Base-by-base conservation (phyloP, 2,113 vertebrate species). In the Antechinus stuartii region DNA sequence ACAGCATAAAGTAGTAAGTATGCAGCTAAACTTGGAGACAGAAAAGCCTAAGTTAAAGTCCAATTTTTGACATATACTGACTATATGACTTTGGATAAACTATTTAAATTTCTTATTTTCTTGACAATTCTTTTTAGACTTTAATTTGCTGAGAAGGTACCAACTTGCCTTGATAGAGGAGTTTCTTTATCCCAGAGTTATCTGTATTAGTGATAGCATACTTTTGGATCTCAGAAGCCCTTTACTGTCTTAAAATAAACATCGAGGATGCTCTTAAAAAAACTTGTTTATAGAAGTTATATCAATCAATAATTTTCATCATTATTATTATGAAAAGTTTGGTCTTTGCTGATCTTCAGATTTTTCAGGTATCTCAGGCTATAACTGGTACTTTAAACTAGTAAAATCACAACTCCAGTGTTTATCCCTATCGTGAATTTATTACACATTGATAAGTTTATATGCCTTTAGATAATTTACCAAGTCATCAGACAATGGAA, bases 401-500 rank as follows among this genome's bases (percentile, higher is more conserved):
- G 16, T 42, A n/a, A 84, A 42, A 84, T 84, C 6, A 42, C n/a
- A 84, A 84, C n/a, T 84, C 6, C 16, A 84, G n/a, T 42, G 6
- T 84, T 84, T 84, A 42, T 84, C 19, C 68, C n/a, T 42, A 22
- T 84, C n/a, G 42, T 76, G 35, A 14, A 84, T 84, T 42, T n/a
- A 84, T 42, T 84, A 19, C 16, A 42, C 19, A 10, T 84, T 42
- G 68, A 23, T 42, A 23, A 23, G 16, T 42, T 84, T 84, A 42
- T 84, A n/a, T 84, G n/a, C 68, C n/a, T 84, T 42, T 23, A 84
- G 68, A 84, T 4, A 84, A 42, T 42, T 84, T 84, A 76, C 42
- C 46, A 84, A 54, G 22, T 24, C 25, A 42, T 52, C 49, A 89
- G 93, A 61, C 94, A 94, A 93, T 53, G 42, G 57, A 90, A 95